Conservation (phyloP, 2,888 invertebrate species). For the Tineola bisselliella region DNA sequence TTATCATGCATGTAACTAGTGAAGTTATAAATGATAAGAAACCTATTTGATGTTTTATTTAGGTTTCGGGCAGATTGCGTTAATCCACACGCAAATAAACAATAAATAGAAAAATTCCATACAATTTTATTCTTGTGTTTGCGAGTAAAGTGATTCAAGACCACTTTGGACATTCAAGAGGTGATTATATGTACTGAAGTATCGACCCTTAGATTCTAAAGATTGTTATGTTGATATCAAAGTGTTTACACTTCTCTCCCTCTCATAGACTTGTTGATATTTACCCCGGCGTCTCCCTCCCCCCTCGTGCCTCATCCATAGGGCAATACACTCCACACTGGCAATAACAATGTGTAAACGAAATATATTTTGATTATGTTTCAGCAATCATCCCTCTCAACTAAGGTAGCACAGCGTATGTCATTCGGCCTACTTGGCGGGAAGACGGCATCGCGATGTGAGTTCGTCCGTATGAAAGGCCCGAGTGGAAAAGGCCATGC, state of each 20-base stretch:
- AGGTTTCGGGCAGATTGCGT: no score
- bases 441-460: constrained; percentile 84
- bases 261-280: constrained; percentile 7
- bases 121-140: no score
- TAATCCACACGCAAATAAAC: no score
- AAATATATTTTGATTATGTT: constrained; percentile 21
- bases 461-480: constrained; percentile 98
- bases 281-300: background rate
- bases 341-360: background rate
- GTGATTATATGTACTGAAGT: no score
- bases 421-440: constrained; percentile 89
- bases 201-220: no score
- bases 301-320: background rate
- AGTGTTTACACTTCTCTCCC: background rate
- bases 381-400: constrained; percentile 90
- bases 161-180: no score
- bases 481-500: constrained; percentile 93
- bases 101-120: no score
- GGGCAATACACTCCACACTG: background rate
- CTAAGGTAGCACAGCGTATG: constrained; percentile 95
- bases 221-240: background rate
- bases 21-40: no score
- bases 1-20: no score
- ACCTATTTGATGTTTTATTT: no score
- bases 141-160: no score